Conservation (phyloP, 2,888 invertebrate species). For the Macaria liturata region DNA sequence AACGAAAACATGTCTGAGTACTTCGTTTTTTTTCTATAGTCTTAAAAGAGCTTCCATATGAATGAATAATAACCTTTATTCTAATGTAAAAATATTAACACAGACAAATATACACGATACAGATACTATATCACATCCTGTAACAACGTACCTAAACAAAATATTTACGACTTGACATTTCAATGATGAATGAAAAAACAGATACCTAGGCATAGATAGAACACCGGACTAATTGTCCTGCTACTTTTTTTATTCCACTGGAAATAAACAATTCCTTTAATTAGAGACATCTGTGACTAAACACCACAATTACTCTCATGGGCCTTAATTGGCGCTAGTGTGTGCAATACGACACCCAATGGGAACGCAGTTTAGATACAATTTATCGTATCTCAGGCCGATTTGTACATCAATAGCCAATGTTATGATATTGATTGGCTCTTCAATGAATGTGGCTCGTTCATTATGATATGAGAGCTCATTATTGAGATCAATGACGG, state of each 20-base stretch:
- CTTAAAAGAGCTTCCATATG: no score
- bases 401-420: conserved; percentile 39
- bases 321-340: conserved; percentile 76
- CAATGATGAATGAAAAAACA: no score
- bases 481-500: conserved; percentile 21
- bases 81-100: no score
- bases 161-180: no score
- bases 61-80: no score
- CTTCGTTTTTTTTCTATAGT: no score
- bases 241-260: conserved; percentile 3
- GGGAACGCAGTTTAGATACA: conserved; percentile 24
- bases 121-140: no score
- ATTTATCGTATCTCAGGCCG: conserved; percentile 11
- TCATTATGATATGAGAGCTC: conserved; percentile 20
- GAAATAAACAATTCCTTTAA: conserved; percentile 38
- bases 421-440: conserved; percentile 38
- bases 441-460: conserved; percentile 22
- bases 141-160: no score
- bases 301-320: conserved; percentile 70
- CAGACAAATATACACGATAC: no score
- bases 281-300: conserved; percentile 28
- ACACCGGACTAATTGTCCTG: background rate
- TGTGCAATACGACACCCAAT: conserved; percentile 38
- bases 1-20: no score
- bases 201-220: no score